A percentile compares a stretch with the other conserved stretches of the same genome.
These are phyloP conservation scores for Anoura caudifer DNA, from an alignment of 2,113 vertebrate genomes.

Conservation along the genomic window DNA sequence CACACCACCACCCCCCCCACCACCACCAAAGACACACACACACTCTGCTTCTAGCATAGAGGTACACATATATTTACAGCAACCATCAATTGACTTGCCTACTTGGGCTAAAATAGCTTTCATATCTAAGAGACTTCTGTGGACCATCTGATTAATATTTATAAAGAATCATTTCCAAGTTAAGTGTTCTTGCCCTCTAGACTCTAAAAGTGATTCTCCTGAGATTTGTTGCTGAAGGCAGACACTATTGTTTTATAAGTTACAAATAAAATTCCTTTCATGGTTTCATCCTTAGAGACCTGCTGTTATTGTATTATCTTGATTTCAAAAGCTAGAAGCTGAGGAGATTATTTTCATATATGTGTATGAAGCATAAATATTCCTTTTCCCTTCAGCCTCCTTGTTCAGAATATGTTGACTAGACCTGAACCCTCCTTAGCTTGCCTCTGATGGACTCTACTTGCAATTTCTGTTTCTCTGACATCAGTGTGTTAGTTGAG, in stretches of 20 bases:
- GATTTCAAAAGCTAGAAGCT: neutral
- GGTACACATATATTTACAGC: neutral
- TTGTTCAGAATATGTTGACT: neutral
- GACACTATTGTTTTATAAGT: slow-evolving; percentile 17
- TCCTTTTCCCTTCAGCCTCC: neutral
- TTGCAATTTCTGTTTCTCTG: neutral
- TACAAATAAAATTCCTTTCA: neutral
- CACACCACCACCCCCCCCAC: neutral
- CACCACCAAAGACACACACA: neutral
- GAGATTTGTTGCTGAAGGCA: slow-evolving; percentile 3
- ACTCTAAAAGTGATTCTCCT: slow-evolving; percentile 5
- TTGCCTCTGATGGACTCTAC: neutral
- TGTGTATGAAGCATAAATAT: neutral
- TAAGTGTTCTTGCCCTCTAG: slow-evolving; percentile 18
- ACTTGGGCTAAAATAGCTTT: neutral
- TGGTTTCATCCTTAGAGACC: neutral
- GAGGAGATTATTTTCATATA: neutral
- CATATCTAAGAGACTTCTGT: neutral
- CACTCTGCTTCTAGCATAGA: neutral
- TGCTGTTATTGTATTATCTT: neutral
- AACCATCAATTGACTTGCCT: neutral
- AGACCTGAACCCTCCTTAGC: neutral
- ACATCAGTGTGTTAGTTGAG: neutral
- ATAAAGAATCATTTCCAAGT: slow-evolving; percentile 22
- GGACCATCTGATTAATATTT: slow-evolving; percentile 31